Conservation (phyloP, 2,888 invertebrate genomes). For the Alloplasta piceator region DNA sequence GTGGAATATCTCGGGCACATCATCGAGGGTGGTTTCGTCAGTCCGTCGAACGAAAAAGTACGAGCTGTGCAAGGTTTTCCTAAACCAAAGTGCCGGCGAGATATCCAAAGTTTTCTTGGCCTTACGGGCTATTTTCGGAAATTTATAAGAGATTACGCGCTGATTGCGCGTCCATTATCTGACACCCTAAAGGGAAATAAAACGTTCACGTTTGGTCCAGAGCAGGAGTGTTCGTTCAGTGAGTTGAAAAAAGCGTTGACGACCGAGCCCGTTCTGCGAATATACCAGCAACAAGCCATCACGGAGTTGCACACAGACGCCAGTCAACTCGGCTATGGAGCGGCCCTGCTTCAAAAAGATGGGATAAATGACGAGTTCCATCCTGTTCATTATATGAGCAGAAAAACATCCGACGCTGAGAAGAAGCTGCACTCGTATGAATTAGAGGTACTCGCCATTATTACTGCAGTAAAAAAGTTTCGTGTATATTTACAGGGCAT, state of each 20-base stretch:
- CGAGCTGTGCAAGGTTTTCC: slow-evolving; percentile 72
- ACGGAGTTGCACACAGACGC: slow-evolving; percentile 64
- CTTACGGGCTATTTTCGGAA: slow-evolving; percentile 76
- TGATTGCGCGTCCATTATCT: slow-evolving; percentile 74
- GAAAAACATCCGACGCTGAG: slow-evolving; percentile 68
- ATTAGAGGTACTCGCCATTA: slow-evolving; percentile 70
- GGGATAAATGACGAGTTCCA: slow-evolving; percentile 48
- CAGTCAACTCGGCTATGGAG: slow-evolving; percentile 49
- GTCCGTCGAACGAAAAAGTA: slow-evolving; percentile 71
- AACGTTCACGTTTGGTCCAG: slow-evolving; percentile 21
- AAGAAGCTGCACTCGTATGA: slow-evolving; percentile 70
- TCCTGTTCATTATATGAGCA: slow-evolving; percentile 63
- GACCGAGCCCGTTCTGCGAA: slow-evolving; percentile 43
- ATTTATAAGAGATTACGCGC: slow-evolving; percentile 73
- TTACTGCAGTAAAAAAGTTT: slow-evolving; percentile 71
- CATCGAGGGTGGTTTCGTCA: slow-evolving; percentile 70
- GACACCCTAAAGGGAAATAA: slow-evolving; percentile 63
- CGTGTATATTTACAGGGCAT: slow-evolving; percentile 59
- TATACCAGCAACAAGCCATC: slow-evolving; percentile 38
- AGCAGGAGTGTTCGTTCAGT: background rate
- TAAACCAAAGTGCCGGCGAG: slow-evolving; percentile 68
- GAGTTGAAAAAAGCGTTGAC: slow-evolving; percentile 17
- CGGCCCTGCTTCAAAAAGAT: slow-evolving; percentile 48
- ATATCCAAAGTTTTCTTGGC: slow-evolving; percentile 75
- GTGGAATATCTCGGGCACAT: slow-evolving; percentile 72